These are phyloP conservation scores for Meriones psammophilus DNA, from an alignment of 2,797 vertebrate species.

Conservation along the genomic window DNA sequence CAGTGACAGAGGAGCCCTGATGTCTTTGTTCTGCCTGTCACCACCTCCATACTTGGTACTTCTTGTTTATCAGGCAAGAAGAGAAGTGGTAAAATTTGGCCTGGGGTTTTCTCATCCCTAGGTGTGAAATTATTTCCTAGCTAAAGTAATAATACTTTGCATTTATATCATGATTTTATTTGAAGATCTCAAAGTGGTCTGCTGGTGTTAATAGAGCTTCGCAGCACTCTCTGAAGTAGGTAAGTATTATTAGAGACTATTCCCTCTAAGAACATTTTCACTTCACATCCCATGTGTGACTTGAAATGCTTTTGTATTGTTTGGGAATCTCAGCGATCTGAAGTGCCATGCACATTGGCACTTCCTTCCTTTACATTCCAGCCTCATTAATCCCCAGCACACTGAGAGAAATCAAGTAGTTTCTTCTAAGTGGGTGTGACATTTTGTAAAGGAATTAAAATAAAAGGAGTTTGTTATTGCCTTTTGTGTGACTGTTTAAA, in stretches of 20 bases:
- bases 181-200: constrained; percentile 78
- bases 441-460: constrained; percentile 67
- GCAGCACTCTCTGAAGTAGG: constrained; percentile 77
- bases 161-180: constrained; percentile 81
- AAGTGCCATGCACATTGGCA: constrained; percentile 9
- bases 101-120: constrained; percentile 81
- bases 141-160: constrained; percentile 81
- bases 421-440: constrained; percentile 47
- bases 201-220: constrained; percentile 82
- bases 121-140: constrained; percentile 83
- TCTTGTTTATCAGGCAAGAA: constrained; percentile 76
- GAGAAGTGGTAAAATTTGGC: constrained; percentile 76
- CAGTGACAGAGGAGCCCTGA: constrained; percentile 55
- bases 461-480: constrained; percentile 29
- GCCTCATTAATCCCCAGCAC: constrained; percentile 41
- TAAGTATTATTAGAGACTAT: constrained; percentile 78
- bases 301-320: constrained; percentile 78
- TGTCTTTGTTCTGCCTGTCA: constrained; percentile 72
- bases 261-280: constrained; percentile 76
- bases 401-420: constrained; percentile 7
- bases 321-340: constrained; percentile 67
- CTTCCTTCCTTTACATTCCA: constrained; percentile 23
- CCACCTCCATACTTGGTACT: constrained; percentile 37
- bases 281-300: constrained; percentile 65
- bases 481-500: constrained; percentile 65